These are phyloP conservation scores for Proteles cristata DNA, from an alignment of 2,113 vertebrate species.

Conservation along the genomic window DNA sequence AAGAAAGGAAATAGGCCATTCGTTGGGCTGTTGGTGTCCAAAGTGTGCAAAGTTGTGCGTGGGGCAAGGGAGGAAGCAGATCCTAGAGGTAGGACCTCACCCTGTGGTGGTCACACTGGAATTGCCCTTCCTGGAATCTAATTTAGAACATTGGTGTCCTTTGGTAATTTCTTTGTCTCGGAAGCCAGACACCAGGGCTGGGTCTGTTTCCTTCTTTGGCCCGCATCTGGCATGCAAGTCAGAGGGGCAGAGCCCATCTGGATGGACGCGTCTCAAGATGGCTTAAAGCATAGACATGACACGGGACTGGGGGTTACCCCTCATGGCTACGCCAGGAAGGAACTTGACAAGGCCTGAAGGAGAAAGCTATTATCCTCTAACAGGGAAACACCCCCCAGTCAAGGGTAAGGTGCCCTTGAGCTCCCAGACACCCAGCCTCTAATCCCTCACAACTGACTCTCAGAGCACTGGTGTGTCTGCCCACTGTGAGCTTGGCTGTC, in stretches of 20 bases:
- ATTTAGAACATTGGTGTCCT: not conserved
- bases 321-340: not conserved
- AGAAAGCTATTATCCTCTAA: not conserved
- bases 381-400: too few relatives aligned
- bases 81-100: not conserved
- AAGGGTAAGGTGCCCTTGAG: accelerated
- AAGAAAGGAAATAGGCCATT: not conserved
- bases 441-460: not conserved
- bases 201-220: not conserved
- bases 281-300: not conserved
- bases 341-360: not conserved
- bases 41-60: not conserved
- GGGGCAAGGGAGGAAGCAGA: accelerated
- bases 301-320: not conserved
- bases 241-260: not conserved
- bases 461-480: not conserved
- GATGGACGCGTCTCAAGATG: not conserved
- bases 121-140: not conserved
- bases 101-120: accelerated
- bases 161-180: not conserved
- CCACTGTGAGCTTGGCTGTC: not conserved
- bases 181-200: not conserved
- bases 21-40: too few relatives aligned
- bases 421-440: not conserved
- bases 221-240: not conserved